Base-by-base conservation (phyloP, 92 coral and sea anemone genomes). In the Hydrozoanthus gracilis region DNA sequence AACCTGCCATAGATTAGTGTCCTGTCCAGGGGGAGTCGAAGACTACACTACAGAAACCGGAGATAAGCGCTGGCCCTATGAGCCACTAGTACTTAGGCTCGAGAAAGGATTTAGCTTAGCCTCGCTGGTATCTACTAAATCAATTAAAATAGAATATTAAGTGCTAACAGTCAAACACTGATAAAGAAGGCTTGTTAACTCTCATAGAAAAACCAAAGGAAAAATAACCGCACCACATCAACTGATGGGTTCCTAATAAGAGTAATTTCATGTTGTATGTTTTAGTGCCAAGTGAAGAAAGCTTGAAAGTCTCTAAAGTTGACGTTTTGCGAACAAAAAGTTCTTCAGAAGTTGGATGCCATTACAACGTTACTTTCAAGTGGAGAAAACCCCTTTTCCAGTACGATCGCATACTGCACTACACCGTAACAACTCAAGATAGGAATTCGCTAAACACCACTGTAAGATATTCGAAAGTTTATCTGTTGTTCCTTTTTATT, bases 341-440 rank as follows among this genome's bases (percentile, higher is more conserved):
- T n/a, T 16, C 64, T 64, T 80, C 74, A 47, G 72, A 18, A 16
- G 18, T 48, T 62, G 74, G 60, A 15, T 80, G 85, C 61, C 47
- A 69, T 16, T 80, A 65, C 52, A 44, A 27, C 46, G 58, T 65
- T 5, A 80, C 74, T 5, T 80, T 80, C 18, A 80, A 45, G 54
- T 80, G 85, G 85, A 80, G 73, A 15, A 80, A 80, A 17, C 85
- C 85, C 10, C 5, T 39, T 9, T 64, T 80, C 74, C n/a, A 1
- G 49, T 47, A 5, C 27, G 85, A 80, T 67, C 85, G 58, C 64
- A 5, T 80, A 18, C 74, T 80, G 10, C 16, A 80, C 44, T 80
- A 80, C 73, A 68, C 27, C 48, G 73, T 68, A 17, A 68, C 48
- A 35, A 35, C 14, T 27, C 45, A 15, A 20, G 4, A 8, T 48